Conservation (phyloP, 2,797 vertebrate genomes). For the Enteromius thamalakanensis region DNA sequence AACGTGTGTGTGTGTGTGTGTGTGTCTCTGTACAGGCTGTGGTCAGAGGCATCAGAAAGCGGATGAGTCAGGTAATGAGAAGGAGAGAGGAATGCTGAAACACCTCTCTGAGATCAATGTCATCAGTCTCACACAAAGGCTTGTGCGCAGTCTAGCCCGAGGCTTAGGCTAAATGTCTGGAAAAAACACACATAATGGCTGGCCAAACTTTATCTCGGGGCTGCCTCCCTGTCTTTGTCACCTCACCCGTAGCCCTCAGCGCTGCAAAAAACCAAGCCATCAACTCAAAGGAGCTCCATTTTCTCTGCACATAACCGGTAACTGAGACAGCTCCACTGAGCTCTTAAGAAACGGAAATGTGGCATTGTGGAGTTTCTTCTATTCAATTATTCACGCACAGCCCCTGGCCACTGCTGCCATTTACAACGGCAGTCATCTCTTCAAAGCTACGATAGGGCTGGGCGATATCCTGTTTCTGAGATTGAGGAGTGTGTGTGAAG, state of each 20-base stretch:
- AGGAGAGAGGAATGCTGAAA: slow-evolving; percentile 56
- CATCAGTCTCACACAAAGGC: slow-evolving; percentile 54
- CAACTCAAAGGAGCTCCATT: slow-evolving; percentile 46
- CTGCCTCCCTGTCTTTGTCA: slow-evolving; percentile 47
- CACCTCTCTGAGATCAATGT: slow-evolving; percentile 52
- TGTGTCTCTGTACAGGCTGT: background rate
- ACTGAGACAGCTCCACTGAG: slow-evolving; percentile 54
- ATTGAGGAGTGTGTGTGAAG: slow-evolving; percentile 58
- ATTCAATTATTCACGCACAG: slow-evolving; percentile 63
- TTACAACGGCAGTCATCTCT: slow-evolving; percentile 60
- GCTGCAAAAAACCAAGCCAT: slow-evolving; percentile 27
- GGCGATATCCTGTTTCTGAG: slow-evolving; percentile 63
- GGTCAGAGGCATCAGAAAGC: slow-evolving; percentile 55
- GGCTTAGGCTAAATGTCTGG: slow-evolving; percentile 37
- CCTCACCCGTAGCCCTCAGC: slow-evolving; percentile 34
- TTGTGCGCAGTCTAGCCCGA: slow-evolving; percentile 30
- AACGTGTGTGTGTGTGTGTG: background rate
- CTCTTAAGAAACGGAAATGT: slow-evolving; percentile 57
- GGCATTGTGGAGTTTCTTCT: slow-evolving; percentile 60
- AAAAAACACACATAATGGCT: slow-evolving; percentile 44
- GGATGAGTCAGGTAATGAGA: slow-evolving; percentile 59
- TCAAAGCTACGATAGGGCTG: slow-evolving; percentile 62
- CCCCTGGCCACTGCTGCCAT: slow-evolving; percentile 64
- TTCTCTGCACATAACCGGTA: slow-evolving; percentile 59
- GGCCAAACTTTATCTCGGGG: slow-evolving; percentile 50